Evolutionary conservation across 2,113 vertebrate species (phyloP).

Genomic region (Cyprinus carpio): DNA sequence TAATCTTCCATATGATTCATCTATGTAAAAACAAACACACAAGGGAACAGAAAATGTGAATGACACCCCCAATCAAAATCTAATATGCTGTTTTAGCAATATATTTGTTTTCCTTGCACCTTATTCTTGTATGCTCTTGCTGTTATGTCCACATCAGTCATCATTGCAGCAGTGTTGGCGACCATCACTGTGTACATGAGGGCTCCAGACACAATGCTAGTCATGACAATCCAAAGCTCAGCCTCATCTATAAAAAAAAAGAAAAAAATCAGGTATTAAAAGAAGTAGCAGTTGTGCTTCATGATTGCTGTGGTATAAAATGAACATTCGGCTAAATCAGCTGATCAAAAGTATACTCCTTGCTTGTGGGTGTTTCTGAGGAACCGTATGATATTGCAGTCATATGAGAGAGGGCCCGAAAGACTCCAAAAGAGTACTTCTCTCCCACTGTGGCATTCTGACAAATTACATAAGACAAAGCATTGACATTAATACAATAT

Average conservation of each 20-base stretch:
- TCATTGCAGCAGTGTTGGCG: constrained; percentile 73
- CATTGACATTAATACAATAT: neutral
- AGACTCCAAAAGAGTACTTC: constrained; percentile 76
- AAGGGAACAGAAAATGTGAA: neutral
- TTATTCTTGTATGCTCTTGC: constrained; percentile 76
- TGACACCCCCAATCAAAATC: neutral
- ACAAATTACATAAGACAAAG: constrained; percentile 37
- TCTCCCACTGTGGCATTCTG: constrained; percentile 75
- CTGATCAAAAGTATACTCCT: constrained; percentile 48
- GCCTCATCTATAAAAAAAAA: constrained; percentile 67
- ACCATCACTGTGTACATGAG: constrained; percentile 77
- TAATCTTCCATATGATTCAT: constrained; percentile 74
- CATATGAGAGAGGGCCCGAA: constrained; percentile 77
- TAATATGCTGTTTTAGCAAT: neutral
- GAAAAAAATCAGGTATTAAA: neutral
- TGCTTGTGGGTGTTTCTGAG: constrained; percentile 74
- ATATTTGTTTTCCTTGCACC: constrained; percentile 54
- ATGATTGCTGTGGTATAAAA: neutral
- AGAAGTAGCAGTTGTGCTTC: neutral
- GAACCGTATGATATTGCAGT: constrained; percentile 75
- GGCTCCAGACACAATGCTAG: constrained; percentile 77
- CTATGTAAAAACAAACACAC: constrained; percentile 54
- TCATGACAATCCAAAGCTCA: constrained; percentile 78
- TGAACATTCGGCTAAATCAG: neutral
- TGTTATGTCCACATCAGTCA: constrained; percentile 69